A percentile compares a stretch with the other conserved stretches of the same genome.
phyloP scores from a whole-genome alignment of 2,113 vertebrate species.

The Mormoops blainvillei region DNA sequence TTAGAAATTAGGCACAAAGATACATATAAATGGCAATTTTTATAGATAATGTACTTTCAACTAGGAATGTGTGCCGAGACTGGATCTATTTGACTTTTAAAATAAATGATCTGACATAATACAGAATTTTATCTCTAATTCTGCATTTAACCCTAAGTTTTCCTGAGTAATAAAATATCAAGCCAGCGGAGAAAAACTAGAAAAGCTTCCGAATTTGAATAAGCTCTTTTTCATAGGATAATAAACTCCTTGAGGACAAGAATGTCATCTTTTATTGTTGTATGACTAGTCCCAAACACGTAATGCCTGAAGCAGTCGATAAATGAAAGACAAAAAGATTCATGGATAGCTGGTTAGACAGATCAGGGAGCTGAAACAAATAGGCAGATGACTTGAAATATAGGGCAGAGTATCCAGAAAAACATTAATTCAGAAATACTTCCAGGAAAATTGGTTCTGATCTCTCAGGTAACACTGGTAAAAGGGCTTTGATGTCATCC shows the following conservation, averaged over 20 bases:
- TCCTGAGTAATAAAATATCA: neutral
- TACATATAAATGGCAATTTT: neutral
- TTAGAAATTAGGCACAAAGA: neutral
- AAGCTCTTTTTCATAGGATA: neutral
- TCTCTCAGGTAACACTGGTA: neutral
- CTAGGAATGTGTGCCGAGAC: neutral
- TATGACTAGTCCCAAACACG: neutral
- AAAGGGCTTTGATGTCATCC: neutral
- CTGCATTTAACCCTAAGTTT: neutral
- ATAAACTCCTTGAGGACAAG: neutral
- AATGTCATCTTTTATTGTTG: neutral
- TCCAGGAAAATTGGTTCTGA: neutral
- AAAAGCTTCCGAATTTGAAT: neutral
- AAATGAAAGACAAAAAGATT: neutral
- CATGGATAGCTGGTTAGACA: neutral
- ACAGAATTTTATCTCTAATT: neutral
- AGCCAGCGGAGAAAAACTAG: neutral
- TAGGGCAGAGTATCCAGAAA: neutral
- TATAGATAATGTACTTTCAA: neutral
- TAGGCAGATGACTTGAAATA: neutral
- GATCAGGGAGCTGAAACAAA: neutral
- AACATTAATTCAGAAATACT: neutral
- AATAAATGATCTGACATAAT: neutral
- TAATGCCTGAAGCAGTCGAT: neutral
- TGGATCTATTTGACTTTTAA: neutral